Evolutionary conservation across 2,888 invertebrate species (phyloP), one percentile per base, ranked within the genome.

Genomic region (Napeogenes inachia): DNA sequence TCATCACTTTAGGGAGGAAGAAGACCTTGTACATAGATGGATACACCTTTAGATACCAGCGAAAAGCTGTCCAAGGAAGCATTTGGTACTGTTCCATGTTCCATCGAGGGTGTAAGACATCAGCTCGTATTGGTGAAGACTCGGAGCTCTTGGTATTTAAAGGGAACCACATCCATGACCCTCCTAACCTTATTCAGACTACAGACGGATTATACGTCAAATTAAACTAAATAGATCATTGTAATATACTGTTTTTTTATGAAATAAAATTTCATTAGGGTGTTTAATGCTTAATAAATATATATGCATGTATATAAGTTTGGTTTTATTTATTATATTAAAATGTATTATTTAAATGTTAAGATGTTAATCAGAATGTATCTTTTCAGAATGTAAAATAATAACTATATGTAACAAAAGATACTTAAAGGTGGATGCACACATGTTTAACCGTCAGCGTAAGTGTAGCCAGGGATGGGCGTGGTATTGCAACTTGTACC

Each of bases 401-500:
- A 65, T 69, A 35, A 57, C 12, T 2, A 68, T 68, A 5, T 54
- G 58, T 30, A 58, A 55, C 50, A 68, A 67, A 33, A 46, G 57
- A n/a, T 63, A 63, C 13, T 57, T 71, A 5, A 64, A 64, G 45
- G 55, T 67, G 8, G 56, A 64, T 4, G 50, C 47, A 1, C 59
- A 66, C 32, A 67, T 67, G 4, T 71, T 57, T 50, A 68, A 68
- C 32, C 59, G 68, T 0, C 64, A 62, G 5, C 54, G 62, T 2
- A 32, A 46, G 10, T 58, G 57, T 46, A 30, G 8, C 4, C 30
- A 54, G 10, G 66, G 66, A 4, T 65, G 61, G 60, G 63, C 66
- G 4, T 76, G 75, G 76, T 76, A 75, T 66, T 78, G 77, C 60
- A 53, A 71, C 2, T 65, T 62, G 38, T 77, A 78, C 66, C 76